Evolutionary conservation across 2,888 invertebrate genomes (phyloP), one percentile per base, ranked within the genome.

Genomic region (Sepiola atlantica): DNA sequence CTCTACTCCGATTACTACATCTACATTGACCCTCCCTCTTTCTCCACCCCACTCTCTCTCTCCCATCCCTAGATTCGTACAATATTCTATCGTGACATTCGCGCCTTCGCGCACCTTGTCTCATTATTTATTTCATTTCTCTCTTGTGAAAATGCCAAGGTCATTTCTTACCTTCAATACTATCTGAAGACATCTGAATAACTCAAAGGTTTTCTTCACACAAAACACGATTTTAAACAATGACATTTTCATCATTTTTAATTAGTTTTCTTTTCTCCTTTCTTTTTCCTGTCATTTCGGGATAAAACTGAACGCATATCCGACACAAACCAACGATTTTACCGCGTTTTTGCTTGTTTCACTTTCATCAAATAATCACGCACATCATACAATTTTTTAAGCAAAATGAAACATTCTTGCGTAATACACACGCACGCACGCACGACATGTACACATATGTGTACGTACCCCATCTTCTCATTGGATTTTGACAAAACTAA

Each of bases 161-260:
- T 77, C 77, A 77, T 16, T 32, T 77, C 21, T 77, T 77, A 77
- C 32, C 77, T 77, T 77, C 16, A 12, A 77, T 45, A 45, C 8
- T 45, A 45, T 77, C 77, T 77, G 16, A 77, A 77, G 77, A 77
- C 32, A 77, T 77, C 77, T 32, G 77, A 77, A 77, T 32, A n/a
- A 32, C 77, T 77, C n/a, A n/a, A n/a, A 77, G 77, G 77, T 77
- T 45, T 45, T 45, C n/a, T 77, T 77, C 77, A 77, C n/a, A 77
- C 77, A 77, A n/a, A 77, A 77, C 77, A 77, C n/a, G 77, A 77
- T 77, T 77, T 77, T n/a, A 77, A n/a, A 77, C 77, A 77, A 77
- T 77, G 77, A 77, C 77, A 77, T 77, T 77, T 77, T 77, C n/a
- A 77, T n/a, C 16, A 16, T 77, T 77, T 77, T 18, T 77, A 77